Evolutionary conservation across 2,113 vertebrate genomes (phyloP).

Genomic region (Podarcis muralis): DNA sequence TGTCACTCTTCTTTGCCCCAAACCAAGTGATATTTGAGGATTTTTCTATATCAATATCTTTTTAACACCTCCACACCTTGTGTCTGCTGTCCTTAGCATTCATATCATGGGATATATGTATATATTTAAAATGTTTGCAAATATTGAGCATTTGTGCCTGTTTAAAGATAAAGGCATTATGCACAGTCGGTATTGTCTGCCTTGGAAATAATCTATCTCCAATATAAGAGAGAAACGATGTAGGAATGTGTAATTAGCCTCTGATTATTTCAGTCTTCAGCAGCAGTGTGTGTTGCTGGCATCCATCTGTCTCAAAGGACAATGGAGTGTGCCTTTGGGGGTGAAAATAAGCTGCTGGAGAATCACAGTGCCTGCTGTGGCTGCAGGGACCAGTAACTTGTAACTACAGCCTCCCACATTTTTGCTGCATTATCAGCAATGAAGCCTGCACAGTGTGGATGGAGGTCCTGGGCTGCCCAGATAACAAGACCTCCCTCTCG

Average conservation of each 20-base stretch:
- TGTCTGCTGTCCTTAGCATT: background rate
- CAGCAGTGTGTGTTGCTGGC: slow-evolving; percentile 6
- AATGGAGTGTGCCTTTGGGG: no score
- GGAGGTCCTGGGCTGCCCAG: no score
- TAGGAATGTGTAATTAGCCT: slow-evolving; percentile 22
- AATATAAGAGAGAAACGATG: slow-evolving; percentile 26
- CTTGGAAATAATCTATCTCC: slow-evolving; percentile 9
- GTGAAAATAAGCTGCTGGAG: no score
- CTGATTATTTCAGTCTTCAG: background rate
- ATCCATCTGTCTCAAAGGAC: slow-evolving; percentile 29
- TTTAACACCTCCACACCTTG: background rate
- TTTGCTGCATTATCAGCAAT: no score
- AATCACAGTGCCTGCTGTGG: no score
- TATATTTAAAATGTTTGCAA: slow-evolving; percentile 29
- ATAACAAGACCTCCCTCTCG: no score
- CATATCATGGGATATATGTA: background rate
- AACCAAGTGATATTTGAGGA: background rate
- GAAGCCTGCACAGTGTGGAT: no score
- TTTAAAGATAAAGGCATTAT: slow-evolving; percentile 44
- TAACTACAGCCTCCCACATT: no score
- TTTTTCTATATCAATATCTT: background rate
- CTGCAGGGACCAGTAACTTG: no score
- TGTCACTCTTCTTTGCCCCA: background rate
- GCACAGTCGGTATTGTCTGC: slow-evolving; percentile 15
- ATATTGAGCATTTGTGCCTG: background rate